A percentile compares a stretch with the other conserved stretches of the same genome.
These are phyloP conservation scores for Phortica magna DNA, from an alignment of 2,888 invertebrate species.

Conservation along the genomic window DNA sequence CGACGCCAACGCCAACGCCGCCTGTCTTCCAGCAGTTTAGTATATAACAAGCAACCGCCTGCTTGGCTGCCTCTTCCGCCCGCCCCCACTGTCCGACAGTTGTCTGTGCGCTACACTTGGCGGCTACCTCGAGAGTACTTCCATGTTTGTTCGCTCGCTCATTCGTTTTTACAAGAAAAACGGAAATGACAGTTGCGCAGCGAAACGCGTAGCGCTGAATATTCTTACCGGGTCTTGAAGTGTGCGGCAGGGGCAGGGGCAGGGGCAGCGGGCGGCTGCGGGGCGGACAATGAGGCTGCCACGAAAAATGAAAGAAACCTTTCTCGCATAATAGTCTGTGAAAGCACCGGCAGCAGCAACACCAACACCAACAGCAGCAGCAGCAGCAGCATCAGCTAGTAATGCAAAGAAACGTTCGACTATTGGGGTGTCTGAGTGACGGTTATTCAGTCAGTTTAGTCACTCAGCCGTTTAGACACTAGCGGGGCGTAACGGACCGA, in stretches of 20 bases:
- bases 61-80: slow-evolving; percentile 54
- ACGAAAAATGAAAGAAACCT: slow-evolving; percentile 75
- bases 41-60: slow-evolving; percentile 70
- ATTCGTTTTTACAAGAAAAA: slow-evolving; percentile 72
- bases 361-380: slow-evolving; percentile 25
- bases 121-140: slow-evolving; percentile 70
- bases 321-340: slow-evolving; percentile 75
- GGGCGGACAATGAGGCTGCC: slow-evolving; percentile 30
- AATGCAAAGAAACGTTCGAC: not conserved
- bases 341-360: slow-evolving; percentile 55
- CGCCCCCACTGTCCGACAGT: slow-evolving; percentile 25
- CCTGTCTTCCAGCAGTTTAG: slow-evolving; percentile 56
- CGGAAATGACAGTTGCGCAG: slow-evolving; percentile 76
- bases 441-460: slow-evolving; percentile 30
- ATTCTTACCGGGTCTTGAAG: slow-evolving; percentile 44
- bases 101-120: slow-evolving; percentile 54
- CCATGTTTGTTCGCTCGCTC: slow-evolving; percentile 67
- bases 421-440: slow-evolving; percentile 5
- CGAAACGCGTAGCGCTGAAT: slow-evolving; percentile 58
- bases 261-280: slow-evolving; percentile 27
- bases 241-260: slow-evolving; percentile 18
- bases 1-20: slow-evolving; percentile 28
- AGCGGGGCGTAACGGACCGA: slow-evolving; percentile 44
- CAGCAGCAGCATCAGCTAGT: slow-evolving; percentile 12
- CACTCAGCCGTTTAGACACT: slow-evolving; percentile 3